A percentile compares a stretch with the other conserved stretches of the same genome.
These are phyloP conservation scores for Nasonovia ribisnigri DNA, from an alignment of 2,888 invertebrate genomes.

Conservation along the genomic window DNA sequence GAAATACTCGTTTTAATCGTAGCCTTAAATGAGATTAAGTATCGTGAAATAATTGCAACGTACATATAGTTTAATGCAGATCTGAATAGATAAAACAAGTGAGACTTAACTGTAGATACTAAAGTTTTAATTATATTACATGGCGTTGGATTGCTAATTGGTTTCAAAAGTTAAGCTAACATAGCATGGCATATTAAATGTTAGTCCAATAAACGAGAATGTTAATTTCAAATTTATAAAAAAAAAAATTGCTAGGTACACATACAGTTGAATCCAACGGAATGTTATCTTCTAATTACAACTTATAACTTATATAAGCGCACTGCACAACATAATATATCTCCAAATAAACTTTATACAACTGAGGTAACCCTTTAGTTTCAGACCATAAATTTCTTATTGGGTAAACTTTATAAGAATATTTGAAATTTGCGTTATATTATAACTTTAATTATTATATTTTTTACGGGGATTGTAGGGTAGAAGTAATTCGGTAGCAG, in stretches of 20 bases:
- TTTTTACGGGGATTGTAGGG: background rate
- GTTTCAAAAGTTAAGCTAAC: background rate
- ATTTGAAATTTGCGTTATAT: background rate
- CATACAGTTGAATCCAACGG: background rate
- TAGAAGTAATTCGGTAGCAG: background rate
- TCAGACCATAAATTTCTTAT: background rate
- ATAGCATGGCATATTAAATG: background rate
- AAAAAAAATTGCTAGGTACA: background rate
- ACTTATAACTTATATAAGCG: background rate
- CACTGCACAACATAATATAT: background rate
- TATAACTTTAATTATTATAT: background rate
- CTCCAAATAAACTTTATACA: background rate
- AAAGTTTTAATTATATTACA: background rate
- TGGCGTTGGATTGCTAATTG: background rate
- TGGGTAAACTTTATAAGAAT: background rate
- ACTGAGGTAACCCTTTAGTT: background rate
- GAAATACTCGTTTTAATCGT: background rate
- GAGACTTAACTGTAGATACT: background rate
- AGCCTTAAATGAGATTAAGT: background rate
- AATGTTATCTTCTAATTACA: conserved; percentile 7
- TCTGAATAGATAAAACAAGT: background rate
- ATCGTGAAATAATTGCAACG: background rate
- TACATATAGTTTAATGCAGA: background rate
- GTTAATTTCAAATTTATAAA: background rate
- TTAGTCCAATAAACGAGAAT: background rate